Evolutionary conservation across 2,797 vertebrate genomes (phyloP).

Genomic region (Rhinoraja longicauda): DNA sequence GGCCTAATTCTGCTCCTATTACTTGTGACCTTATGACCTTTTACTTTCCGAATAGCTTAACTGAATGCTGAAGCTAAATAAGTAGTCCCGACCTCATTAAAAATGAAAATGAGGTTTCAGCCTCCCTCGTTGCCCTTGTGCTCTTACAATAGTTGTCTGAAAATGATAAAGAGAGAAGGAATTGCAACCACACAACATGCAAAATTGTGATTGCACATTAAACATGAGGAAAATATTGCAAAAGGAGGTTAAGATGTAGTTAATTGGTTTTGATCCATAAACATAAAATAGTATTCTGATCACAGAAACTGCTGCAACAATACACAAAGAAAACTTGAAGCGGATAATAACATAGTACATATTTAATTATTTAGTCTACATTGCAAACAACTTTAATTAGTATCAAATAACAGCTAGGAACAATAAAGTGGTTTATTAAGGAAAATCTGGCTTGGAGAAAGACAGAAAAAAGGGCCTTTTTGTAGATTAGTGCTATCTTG

Average conservation of each 20-base stretch:
- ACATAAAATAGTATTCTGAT: constrained; percentile 53
- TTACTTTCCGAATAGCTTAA: not conserved
- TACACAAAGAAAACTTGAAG: constrained; percentile 45
- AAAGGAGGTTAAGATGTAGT: constrained; percentile 23
- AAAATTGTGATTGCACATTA: constrained; percentile 27
- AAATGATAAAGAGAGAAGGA: constrained; percentile 26
- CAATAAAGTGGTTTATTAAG: constrained; percentile 57
- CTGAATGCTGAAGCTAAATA: not conserved
- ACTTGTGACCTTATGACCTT: not conserved
- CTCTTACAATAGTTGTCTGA: not conserved
- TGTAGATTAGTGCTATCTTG: constrained; percentile 47
- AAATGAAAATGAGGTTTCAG: not conserved
- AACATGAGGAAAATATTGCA: constrained; percentile 33
- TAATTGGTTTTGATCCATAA: constrained; percentile 53
- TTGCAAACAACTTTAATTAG: constrained; percentile 63
- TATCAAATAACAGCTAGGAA: constrained; percentile 59
- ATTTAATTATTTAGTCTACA: constrained; percentile 63
- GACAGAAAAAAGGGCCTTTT: constrained; percentile 53
- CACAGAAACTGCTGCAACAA: constrained; percentile 55
- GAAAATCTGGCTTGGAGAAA: constrained; percentile 54
- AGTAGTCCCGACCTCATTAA: not conserved
- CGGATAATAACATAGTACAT: constrained; percentile 55
- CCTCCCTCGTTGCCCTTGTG: not conserved
- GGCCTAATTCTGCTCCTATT: too few relatives aligned
- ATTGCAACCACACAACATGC: constrained; percentile 16